Evolutionary conservation across 2,888 invertebrate species (phyloP), one percentile per base, ranked within the genome.

Genomic region (Thymelicus sylvestris): DNA sequence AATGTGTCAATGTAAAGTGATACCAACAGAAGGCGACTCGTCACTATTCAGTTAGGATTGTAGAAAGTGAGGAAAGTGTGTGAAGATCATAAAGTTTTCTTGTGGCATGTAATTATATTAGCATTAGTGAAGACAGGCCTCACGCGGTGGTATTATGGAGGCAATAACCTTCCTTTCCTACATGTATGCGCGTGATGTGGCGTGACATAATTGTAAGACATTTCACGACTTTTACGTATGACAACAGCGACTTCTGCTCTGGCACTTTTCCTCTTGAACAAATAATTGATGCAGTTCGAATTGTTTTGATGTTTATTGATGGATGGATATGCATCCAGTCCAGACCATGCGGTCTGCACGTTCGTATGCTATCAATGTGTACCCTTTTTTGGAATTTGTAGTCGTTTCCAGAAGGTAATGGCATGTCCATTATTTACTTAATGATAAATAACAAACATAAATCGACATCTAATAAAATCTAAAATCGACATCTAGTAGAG

Each of bases 61-160:
- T 75, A 68, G 73, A 78, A 74, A 73, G 74, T 61, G 66, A 66
- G 63, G 76, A 79, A 75, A 78, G 74, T 72, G 78, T 79, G 79
- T 72, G 78, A 79, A 74, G 44, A 69, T 67, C 41, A 41, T 38
- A 63, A 52, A 63, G 61, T 64, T 44, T 68, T 69, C 69, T 69
- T 69, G 57, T 64, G 19, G 47, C 59, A 59, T 64, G 69, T 69
- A 69, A 69, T 69, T 69, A 69, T 64, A 69, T 64, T 64, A 68
- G 69, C 69, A 69, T 69, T 69, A 64, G 69, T 48, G 19, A 69
- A 48, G 63, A 59, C 62, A 68, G 44, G 67, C 55, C 63, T 57
- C 63, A 48, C 41, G 41, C 12, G 44, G 39, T 47, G 57, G 64
- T 44, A 19, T 66, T 59, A 60, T 57, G 57, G 44, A 63, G 68